Percentiles rank a stretch among this genome's conserved stretches.
Evolutionary conservation across 2,888 invertebrate genomes (phyloP).

Genomic region (Petrophora chlorosata): DNA sequence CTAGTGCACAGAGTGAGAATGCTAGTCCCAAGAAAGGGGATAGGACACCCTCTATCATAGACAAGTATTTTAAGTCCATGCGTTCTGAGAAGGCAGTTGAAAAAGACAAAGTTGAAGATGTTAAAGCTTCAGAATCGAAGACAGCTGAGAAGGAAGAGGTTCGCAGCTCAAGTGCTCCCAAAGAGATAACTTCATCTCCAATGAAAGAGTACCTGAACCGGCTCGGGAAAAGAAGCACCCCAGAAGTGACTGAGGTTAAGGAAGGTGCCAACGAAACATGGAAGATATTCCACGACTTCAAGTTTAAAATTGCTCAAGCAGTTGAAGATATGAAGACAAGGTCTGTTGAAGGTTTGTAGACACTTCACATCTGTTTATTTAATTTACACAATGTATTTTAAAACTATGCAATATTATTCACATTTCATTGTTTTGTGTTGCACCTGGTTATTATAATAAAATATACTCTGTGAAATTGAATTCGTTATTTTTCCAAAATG

Average conservation of each 20-base stretch:
- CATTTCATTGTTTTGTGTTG: background rate
- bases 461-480: too few species aligned
- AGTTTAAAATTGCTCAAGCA: slow-evolving; percentile 89
- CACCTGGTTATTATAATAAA: slow-evolving; percentile 11
- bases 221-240: slow-evolving; percentile 85
- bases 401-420: too few species aligned
- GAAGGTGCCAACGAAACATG: slow-evolving; percentile 85
- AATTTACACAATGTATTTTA: too few species aligned
- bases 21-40: slow-evolving; percentile 75
- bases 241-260: slow-evolving; percentile 80
- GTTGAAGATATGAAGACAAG: slow-evolving; percentile 90
- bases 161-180: slow-evolving; percentile 49
- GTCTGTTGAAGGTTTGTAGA: slow-evolving; percentile 81
- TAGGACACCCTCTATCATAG: slow-evolving; percentile 72
- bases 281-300: slow-evolving; percentile 89
- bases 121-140: slow-evolving; percentile 56
- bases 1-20: slow-evolving; percentile 61
- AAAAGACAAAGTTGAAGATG: slow-evolving; percentile 66
- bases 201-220: slow-evolving; percentile 84
- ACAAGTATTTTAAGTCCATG: slow-evolving; percentile 79
- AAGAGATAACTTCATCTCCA: slow-evolving; percentile 76
- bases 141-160: slow-evolving; percentile 49
- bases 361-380: background rate
- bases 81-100: slow-evolving; percentile 62
- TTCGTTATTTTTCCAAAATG: too few species aligned